Percentiles rank a stretch among this genome's conserved stretches.
Conservation (phyloP, 1,140 invertebrate species). For the Proales similis region DNA sequence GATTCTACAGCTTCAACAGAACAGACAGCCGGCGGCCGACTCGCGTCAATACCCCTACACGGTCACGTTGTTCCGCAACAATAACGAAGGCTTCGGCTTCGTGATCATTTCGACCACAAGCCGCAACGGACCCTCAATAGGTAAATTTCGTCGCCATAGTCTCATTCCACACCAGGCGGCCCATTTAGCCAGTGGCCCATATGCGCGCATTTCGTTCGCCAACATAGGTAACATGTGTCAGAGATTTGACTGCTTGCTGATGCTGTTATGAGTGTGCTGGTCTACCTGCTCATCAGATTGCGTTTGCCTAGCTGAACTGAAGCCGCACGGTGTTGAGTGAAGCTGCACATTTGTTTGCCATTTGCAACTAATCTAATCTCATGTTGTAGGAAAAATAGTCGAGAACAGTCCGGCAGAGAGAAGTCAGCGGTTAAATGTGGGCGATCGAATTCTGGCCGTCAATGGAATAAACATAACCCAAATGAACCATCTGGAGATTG, state of each 20-base stretch:
- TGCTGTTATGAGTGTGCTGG: no score
- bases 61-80: constrained; percentile 75
- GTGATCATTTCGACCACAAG: constrained; percentile 95
- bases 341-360: no score
- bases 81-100: constrained; percentile 95
- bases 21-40: neutral
- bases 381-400: constrained; percentile 71
- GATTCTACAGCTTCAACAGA: constrained; percentile 30
- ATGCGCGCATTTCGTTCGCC: no score
- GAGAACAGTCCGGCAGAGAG: constrained; percentile 87
- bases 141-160: constrained; percentile 58
- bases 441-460: constrained; percentile 89
- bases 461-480: constrained; percentile 84
- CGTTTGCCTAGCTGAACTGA: no score
- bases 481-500: constrained; percentile 89
- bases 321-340: no score
- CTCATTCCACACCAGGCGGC: no score
- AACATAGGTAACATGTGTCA: no score
- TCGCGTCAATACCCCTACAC: constrained; percentile 61
- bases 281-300: no score
- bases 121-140: constrained; percentile 83
- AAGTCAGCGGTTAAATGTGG: constrained; percentile 78
- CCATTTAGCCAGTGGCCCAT: no score
- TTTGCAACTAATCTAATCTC: no score
- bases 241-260: no score